Base-by-base conservation (phyloP, 1,140 invertebrate species). In the Saccostrea glomerata region DNA sequence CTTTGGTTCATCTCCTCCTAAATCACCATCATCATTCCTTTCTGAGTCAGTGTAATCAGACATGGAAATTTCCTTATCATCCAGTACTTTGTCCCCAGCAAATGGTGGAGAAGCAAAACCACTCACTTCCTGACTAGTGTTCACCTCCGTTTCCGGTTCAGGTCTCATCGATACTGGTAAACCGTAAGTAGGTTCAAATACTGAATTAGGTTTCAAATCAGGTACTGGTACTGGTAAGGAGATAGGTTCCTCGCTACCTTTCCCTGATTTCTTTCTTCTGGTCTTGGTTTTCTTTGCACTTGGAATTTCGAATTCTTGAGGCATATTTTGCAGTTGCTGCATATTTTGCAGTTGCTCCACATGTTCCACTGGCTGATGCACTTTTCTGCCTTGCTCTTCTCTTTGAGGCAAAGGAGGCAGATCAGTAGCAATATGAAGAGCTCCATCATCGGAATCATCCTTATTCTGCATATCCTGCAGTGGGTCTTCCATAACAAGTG, bases 401-500 rank as follows among this genome's bases (percentile, higher is more conserved):
- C 20, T 54, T 15, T n/a, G 82, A 70, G 82, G n/a, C n/a, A 56
- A 12, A 63, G 47, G 11, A 15, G 90, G 90, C 17, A 88, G 82
- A 73, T 90, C 90, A 84, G 89, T 87, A n/a, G 88, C 90, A 77
- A 90, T 90, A 17, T 90, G 90, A 54, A 90, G 70, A 25, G 77
- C 88, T 73, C 84, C 88, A 85, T 89, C 90, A 89, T 89, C 90
- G 86, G 89, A 88, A 84, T 89, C 88, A 73, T 90, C 87, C 4
- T 60, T 63, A 86, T 86, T 87, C 11, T 87, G 63, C 55, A 23
- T 73, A 82, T 86, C 86, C 30, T 25, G 36, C 23, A 77, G 30
- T 40, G 4, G 55, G 36, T 56, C 86, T 77, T 86, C 86, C 15
- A 17, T 77, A 23, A 85, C 25, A 30, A 20, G 20, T 36, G 63